Percentiles rank a stretch among this genome's conserved stretches.
These are phyloP conservation scores for Palythoa heliodiscus DNA, from an alignment of 92 coral and sea anemone species.

Conservation along the genomic window DNA sequence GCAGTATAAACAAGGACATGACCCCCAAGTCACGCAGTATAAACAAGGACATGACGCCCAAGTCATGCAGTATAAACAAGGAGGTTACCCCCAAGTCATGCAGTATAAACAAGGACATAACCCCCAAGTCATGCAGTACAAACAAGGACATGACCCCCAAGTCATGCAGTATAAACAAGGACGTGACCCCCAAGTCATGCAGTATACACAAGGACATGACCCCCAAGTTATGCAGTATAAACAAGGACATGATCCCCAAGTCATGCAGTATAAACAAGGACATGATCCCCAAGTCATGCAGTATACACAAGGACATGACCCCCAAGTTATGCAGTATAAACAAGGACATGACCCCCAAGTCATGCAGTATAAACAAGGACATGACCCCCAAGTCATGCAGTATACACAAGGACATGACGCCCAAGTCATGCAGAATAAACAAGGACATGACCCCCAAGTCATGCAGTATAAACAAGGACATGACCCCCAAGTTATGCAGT, in stretches of 20 bases:
- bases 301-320: neutral
- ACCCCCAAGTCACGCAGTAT: neutral
- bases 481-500: neutral
- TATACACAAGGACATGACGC: neutral
- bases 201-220: neutral
- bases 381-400: neutral
- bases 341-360: neutral
- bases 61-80: neutral
- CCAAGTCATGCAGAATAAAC: neutral
- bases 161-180: neutral
- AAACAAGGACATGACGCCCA: neutral
- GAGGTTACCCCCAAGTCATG: too few species aligned
- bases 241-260: too few species aligned
- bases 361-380: neutral
- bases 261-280: neutral
- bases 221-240: too few species aligned
- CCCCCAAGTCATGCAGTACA: too few species aligned
- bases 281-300: neutral
- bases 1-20: neutral
- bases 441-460: too few species aligned
- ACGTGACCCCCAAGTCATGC: neutral
- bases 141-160: too few species aligned
- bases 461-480: neutral
- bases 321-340: neutral
- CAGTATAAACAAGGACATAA: neutral